A percentile compares a stretch with the other conserved stretches of the same genome.
phyloP scores from a whole-genome alignment of 2,888 invertebrate genomes.

The Noctua janthina region DNA sequence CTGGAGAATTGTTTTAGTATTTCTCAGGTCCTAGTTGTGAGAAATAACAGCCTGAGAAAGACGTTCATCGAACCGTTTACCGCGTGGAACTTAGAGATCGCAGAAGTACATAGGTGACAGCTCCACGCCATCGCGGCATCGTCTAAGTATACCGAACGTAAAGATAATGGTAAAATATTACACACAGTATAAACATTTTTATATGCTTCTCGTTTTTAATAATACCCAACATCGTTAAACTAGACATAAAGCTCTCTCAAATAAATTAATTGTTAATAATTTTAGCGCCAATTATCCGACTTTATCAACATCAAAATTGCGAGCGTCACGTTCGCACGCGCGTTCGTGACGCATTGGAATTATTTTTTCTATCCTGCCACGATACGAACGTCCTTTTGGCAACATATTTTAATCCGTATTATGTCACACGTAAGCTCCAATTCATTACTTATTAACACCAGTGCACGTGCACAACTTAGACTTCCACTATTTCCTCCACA shows the following conservation, averaged over 20 bases:
- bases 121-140: slow-evolving; percentile 48
- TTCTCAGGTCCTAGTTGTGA: slow-evolving; percentile 38
- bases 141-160: slow-evolving; percentile 33
- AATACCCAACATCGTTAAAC: slow-evolving; percentile 32
- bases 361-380: slow-evolving; percentile 66
- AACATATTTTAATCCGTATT: slow-evolving; percentile 77
- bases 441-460: slow-evolving; percentile 76
- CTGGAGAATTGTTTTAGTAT: slow-evolving; percentile 47
- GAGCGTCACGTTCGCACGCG: slow-evolving; percentile 66
- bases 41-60: slow-evolving; percentile 53
- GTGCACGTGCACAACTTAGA: slow-evolving; percentile 68
- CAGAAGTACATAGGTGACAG: slow-evolving; percentile 51
- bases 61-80: slow-evolving; percentile 44
- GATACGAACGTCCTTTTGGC: slow-evolving; percentile 67
- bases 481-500: slow-evolving; percentile 63
- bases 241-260: slow-evolving; percentile 32
- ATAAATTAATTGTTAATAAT: slow-evolving; percentile 58
- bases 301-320: slow-evolving; percentile 59
- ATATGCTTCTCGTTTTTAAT: slow-evolving; percentile 19
- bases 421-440: slow-evolving; percentile 68
- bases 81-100: slow-evolving; percentile 60
- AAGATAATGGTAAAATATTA: slow-evolving; percentile 53
- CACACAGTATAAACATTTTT: slow-evolving; percentile 18
- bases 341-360: slow-evolving; percentile 73
- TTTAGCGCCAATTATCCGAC: slow-evolving; percentile 54